phyloP scores from a whole-genome alignment of 2,113 vertebrate species.

The Puntigrus tetrazona region DNA sequence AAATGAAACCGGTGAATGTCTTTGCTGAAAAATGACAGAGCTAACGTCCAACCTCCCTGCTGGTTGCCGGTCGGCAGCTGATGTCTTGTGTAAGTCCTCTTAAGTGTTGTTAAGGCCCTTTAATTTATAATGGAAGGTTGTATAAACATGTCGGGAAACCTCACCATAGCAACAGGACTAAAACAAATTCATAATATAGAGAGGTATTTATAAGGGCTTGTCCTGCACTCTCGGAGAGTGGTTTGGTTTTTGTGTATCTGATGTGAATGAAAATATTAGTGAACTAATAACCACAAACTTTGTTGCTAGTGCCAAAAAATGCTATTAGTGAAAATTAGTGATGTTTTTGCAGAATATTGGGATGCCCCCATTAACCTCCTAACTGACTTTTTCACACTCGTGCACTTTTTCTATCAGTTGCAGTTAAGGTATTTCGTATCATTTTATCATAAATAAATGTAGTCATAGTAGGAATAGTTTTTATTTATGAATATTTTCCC shows the following conservation, averaged over 20 bases:
- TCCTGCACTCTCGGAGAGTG: constrained; percentile 44
- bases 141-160: constrained; percentile 81
- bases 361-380: not conserved
- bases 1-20: not conserved
- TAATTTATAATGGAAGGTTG: constrained; percentile 79
- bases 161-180: constrained; percentile 78
- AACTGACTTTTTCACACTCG: not conserved
- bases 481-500: not conserved
- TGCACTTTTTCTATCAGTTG: not conserved
- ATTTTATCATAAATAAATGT: not conserved
- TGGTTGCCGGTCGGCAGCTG: constrained; percentile 49
- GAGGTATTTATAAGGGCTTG: constrained; percentile 77
- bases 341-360: not conserved
- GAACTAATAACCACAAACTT: not conserved
- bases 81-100: constrained; percentile 64
- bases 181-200: constrained; percentile 82
- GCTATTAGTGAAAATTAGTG: not conserved
- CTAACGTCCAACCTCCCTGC: constrained; percentile 43
- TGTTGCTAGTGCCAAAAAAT: not conserved
- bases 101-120: constrained; percentile 80
- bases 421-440: not conserved
- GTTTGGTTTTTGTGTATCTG: not conserved
- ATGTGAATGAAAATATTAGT: not conserved
- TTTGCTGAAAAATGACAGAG: not conserved
- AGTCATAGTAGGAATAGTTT: not conserved